Evolutionary conservation across 2,888 invertebrate genomes (phyloP).

Genomic region (Thera obeliscata): DNA sequence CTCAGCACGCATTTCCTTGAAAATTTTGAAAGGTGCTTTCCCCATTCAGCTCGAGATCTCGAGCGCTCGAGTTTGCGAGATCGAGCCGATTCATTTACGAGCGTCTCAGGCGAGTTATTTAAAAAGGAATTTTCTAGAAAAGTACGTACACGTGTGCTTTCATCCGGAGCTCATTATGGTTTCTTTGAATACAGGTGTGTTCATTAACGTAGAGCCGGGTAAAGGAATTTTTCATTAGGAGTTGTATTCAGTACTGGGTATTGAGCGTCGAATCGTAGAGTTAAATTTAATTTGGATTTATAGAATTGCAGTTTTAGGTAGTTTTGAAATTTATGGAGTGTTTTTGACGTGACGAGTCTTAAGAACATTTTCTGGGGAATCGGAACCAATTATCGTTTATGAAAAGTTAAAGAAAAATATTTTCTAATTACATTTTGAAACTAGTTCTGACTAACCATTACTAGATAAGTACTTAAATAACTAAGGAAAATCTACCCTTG

Average conservation of each 20-base stretch:
- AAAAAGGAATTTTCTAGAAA: conserved; percentile 51
- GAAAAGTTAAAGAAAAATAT: too few relatives aligned
- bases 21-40: conserved; percentile 34
- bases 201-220: conserved; percentile 49
- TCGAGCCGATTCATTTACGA: conserved; percentile 55
- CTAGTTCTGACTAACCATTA: too few relatives aligned
- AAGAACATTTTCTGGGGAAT: neutral
- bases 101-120: conserved; percentile 55
- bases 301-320: conserved; percentile 21
- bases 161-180: conserved; percentile 46
- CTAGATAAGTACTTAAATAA: too few relatives aligned
- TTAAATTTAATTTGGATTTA: conserved; percentile 28
- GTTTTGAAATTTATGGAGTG: conserved; percentile 10
- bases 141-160: conserved; percentile 44
- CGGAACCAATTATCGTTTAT: too few relatives aligned
- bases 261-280: conserved; percentile 36
- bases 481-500: too few relatives aligned
- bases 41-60: conserved; percentile 24
- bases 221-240: conserved; percentile 80
- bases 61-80: conserved; percentile 36
- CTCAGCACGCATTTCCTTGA: conserved; percentile 34
- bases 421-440: too few relatives aligned
- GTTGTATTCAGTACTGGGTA: conserved; percentile 57
- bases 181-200: conserved; percentile 51
- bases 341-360: conserved; percentile 3